Percentiles rank a stretch among this genome's conserved stretches.
These are phyloP conservation scores for Oreortyx pictus DNA, from an alignment of 2,797 vertebrate genomes.

Conservation along the genomic window DNA sequence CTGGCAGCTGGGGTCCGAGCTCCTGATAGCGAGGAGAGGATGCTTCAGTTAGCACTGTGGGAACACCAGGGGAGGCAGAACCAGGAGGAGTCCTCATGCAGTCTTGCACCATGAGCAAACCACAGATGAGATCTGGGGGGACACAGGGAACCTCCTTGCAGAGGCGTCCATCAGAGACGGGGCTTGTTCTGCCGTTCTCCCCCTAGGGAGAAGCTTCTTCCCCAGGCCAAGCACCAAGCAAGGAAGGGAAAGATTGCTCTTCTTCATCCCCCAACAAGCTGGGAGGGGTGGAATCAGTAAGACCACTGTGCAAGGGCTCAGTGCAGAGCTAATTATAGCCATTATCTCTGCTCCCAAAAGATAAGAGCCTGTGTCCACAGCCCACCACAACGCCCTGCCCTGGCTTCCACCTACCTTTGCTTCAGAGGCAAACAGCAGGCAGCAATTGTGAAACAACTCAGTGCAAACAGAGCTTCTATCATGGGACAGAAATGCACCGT, in stretches of 20 bases:
- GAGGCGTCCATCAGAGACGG: background rate
- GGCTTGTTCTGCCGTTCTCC: background rate
- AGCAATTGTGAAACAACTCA: slow-evolving; percentile 32
- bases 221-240: background rate
- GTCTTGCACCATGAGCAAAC: background rate
- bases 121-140: background rate
- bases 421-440: slow-evolving; percentile 9
- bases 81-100: background rate
- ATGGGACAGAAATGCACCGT: rapidly evolving
- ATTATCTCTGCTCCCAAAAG: slow-evolving; percentile 32
- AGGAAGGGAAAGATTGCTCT: background rate
- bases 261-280: background rate
- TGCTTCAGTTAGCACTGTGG: background rate
- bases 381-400: background rate
- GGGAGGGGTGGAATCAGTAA: background rate
- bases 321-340: slow-evolving; percentile 58
- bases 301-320: background rate
- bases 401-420: slow-evolving; percentile 48
- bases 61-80: background rate
- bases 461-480: background rate
- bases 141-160: background rate
- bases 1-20: background rate
- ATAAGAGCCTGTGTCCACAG: slow-evolving; percentile 54
- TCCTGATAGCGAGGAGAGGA: background rate
- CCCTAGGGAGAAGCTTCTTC: background rate